Evolutionary conservation across 2,888 invertebrate species (phyloP).

Genomic region (Eilema depressum): DNA sequence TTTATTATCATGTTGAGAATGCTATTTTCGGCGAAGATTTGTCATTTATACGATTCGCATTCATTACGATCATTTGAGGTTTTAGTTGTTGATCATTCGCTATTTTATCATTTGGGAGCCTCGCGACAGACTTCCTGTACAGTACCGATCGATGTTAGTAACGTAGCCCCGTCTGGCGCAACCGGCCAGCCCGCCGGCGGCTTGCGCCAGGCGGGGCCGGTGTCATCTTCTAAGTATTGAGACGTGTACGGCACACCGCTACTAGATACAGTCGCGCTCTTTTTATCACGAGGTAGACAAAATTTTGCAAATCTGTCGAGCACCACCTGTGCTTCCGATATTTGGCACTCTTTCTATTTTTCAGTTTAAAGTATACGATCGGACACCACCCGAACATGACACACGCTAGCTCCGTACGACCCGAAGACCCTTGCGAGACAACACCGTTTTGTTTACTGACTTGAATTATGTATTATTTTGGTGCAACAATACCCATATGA

Average conservation of each 20-base stretch:
- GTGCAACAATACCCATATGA: constrained; percentile 33
- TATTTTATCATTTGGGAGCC: constrained; percentile 86
- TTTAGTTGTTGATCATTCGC: constrained; percentile 69
- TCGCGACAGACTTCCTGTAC: constrained; percentile 70
- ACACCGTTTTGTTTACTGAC: constrained; percentile 60
- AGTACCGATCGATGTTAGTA: constrained; percentile 77
- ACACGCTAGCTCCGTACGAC: constrained; percentile 51
- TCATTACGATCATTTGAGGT: constrained; percentile 65
- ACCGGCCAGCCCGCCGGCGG: constrained; percentile 37
- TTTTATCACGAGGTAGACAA: constrained; percentile 78
- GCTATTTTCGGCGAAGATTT: constrained; percentile 60
- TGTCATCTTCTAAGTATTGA: constrained; percentile 55
- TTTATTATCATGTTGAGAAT: constrained; percentile 72
- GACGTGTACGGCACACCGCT: constrained; percentile 65
- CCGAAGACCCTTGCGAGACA: constrained; percentile 37
- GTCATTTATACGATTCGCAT: constrained; percentile 56
- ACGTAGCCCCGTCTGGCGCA: constrained; percentile 66
- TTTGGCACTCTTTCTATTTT: constrained; percentile 83
- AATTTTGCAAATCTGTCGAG: constrained; percentile 80
- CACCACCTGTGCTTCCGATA: constrained; percentile 85
- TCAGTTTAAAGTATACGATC: constrained; percentile 63
- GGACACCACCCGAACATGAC: constrained; percentile 67
- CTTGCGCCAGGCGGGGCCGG: constrained; percentile 53
- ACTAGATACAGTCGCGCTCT: constrained; percentile 68
- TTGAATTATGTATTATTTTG: constrained; percentile 46